Conservation (phyloP, 2,113 vertebrate species). For the Hepsetus odoe region DNA sequence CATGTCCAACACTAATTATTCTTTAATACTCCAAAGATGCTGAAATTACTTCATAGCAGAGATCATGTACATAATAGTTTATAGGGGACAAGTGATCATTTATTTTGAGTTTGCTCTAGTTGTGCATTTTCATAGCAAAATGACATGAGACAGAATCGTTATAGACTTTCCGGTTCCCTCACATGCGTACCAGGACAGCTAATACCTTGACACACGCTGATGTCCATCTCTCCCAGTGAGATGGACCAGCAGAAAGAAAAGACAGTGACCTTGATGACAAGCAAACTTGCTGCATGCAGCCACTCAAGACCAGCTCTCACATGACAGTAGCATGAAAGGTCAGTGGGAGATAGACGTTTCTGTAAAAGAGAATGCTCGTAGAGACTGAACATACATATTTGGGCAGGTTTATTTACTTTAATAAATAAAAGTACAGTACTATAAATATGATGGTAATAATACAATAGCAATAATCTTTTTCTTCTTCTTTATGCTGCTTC, state of each 20-base stretch:
- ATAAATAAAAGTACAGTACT: not conserved
- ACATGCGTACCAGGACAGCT: not conserved
- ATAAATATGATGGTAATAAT: too few species aligned
- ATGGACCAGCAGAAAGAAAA: not conserved
- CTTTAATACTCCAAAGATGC: not conserved
- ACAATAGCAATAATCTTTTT: too few species aligned
- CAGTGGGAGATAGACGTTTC: not conserved
- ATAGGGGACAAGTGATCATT: not conserved
- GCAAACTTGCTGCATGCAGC: not conserved
- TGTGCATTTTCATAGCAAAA: too few species aligned
- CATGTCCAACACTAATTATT: not conserved
- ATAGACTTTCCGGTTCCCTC: not conserved
- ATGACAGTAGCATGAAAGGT: not conserved
- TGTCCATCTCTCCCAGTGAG: conserved; percentile 4
- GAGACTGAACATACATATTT: not conserved
- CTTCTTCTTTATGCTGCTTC: too few species aligned
- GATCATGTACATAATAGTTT: not conserved
- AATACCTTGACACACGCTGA: not conserved
- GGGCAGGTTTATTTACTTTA: not conserved
- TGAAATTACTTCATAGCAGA: not conserved
- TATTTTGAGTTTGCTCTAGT: too few species aligned
- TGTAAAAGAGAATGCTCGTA: not conserved
- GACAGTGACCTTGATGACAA: conserved; percentile 6
- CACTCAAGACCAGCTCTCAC: not conserved
- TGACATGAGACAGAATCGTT: too few species aligned